A percentile compares a stretch with the other conserved stretches of the same genome.
Evolutionary conservation across 1,140 invertebrate genomes (phyloP).

Genomic region (Rhysida immarginata): DNA sequence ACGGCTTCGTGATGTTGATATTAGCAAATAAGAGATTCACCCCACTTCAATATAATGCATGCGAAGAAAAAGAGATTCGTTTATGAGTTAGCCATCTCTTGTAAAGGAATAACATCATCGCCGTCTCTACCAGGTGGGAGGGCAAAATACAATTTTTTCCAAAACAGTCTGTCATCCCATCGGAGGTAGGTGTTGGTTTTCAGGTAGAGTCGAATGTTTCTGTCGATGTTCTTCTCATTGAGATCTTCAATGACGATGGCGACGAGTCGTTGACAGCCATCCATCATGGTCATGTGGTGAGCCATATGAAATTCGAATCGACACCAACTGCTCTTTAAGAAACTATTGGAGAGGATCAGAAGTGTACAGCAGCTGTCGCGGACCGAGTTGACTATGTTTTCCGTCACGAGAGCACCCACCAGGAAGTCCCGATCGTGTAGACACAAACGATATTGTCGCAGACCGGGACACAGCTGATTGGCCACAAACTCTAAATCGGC

Average conservation of each 20-base stretch:
- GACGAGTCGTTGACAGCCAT: slow-evolving; percentile 20
- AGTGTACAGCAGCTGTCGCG: not conserved
- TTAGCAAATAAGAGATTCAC: no score
- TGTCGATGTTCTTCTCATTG: slow-evolving; percentile 34
- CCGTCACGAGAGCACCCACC: not conserved
- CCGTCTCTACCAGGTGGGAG: no score
- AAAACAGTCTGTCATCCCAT: slow-evolving; percentile 85
- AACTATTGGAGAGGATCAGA: slow-evolving; percentile 21
- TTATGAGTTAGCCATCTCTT: no score
- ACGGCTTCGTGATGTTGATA: no score
- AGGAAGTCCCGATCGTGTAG: slow-evolving; percentile 6
- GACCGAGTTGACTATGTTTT: not conserved
- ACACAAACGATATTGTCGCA: slow-evolving; percentile 13
- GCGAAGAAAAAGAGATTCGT: no score
- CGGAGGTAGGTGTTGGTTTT: slow-evolving; percentile 52
- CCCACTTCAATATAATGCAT: no score
- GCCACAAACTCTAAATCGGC: slow-evolving; percentile 26
- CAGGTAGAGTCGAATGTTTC: slow-evolving; percentile 27
- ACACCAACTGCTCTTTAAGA: slow-evolving; percentile 25
- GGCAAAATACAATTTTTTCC: slow-evolving; percentile 81
- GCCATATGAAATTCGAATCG: slow-evolving; percentile 24
- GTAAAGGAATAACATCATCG: no score
- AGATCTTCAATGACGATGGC: slow-evolving; percentile 23
- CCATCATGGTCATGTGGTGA: slow-evolving; percentile 21
- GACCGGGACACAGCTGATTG: slow-evolving; percentile 21